These are phyloP conservation scores for Spinus olivaceus DNA, from an alignment of 2,797 vertebrate genomes.

Conservation along the genomic window DNA sequence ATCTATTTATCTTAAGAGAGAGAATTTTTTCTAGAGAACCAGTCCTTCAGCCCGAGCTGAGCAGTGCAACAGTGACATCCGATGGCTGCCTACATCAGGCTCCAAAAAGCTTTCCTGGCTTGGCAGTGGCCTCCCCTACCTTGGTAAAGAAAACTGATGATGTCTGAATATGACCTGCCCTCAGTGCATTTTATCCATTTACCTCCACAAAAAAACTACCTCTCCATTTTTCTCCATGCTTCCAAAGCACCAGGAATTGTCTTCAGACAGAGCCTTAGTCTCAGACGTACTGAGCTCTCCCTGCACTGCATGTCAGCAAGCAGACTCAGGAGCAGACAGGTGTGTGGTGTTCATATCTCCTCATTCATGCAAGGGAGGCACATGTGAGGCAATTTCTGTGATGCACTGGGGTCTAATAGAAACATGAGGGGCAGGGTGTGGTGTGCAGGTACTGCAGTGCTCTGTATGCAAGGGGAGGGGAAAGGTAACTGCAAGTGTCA, in stretches of 20 bases:
- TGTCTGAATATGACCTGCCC: not conserved
- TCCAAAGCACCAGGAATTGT: not conserved
- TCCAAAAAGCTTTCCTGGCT: not conserved
- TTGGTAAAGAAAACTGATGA: not conserved
- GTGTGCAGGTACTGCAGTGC: not conserved
- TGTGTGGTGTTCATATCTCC: not conserved
- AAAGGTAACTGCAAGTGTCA: slow-evolving; percentile 30
- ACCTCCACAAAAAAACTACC: not conserved
- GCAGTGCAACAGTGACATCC: slow-evolving; percentile 79
- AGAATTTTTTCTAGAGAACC: not conserved
- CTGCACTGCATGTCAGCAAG: not conserved
- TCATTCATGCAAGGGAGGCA: not conserved
- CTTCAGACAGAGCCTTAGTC: not conserved
- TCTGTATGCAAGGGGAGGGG: not conserved
- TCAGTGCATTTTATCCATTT: not conserved
- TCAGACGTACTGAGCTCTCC: not conserved
- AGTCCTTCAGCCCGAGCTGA: not conserved
- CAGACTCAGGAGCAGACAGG: not conserved
- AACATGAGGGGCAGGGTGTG: not conserved
- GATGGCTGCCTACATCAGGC: slow-evolving; percentile 41
- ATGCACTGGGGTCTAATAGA: not conserved
- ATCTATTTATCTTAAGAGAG: slow-evolving; percentile 13
- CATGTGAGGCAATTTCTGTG: not conserved
- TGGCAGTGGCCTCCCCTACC: not conserved
- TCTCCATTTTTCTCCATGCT: not conserved